Evolutionary conservation across 1,140 invertebrate genomes (phyloP), one percentile per base, ranked within the genome.

Genomic region (Dreissena polymorpha): DNA sequence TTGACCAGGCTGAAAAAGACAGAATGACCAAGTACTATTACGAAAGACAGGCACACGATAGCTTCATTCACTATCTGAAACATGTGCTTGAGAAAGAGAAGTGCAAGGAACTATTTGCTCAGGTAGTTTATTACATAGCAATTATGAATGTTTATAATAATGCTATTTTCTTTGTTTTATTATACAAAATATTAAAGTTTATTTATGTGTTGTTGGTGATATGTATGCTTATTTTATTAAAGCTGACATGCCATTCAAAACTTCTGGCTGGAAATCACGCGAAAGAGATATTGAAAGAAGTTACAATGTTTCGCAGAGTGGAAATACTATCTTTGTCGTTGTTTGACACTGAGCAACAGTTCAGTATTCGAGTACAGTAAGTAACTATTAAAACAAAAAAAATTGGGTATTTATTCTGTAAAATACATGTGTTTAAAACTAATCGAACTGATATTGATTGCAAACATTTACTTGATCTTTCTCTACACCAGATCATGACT

Each of bases 321-420:
- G 69, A 69, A 53, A 78, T 78, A 25, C 6, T 69, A 27, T 53
- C 77, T 60, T 29, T 80, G 6, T 60, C 67, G n/a, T 80, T 68
- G 10, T 80, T 80, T 71, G 77, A 80, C 53, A 80, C 77, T n/a
- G 77, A 80, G 21, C 77, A 80, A 50, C 77, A 80, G 29, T 80
- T 80, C 25, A 80, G 50, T 21, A 60, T 39, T 27, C 69, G 60
- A 71, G 55, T 80, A 14, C 25, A n/a, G 77, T 80, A 71, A 80
- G 75, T 77, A 51, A 39, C 60, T 63, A 23, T 23, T 2, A 63
- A n/a, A n/a, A 18, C 60, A n/a, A n/a, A 5, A 5, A 18, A n/a
- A 23, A 10, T 10, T 63, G 29, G 10, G 50, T 29, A 65, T 21
- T 29, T 50, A 13, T 39, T 27, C 67, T 10, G 49, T 16, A 77